A percentile compares a stretch with the other conserved stretches of the same genome.
phyloP scores from a whole-genome alignment of 2,888 invertebrate species.

The Beris morrisii region DNA sequence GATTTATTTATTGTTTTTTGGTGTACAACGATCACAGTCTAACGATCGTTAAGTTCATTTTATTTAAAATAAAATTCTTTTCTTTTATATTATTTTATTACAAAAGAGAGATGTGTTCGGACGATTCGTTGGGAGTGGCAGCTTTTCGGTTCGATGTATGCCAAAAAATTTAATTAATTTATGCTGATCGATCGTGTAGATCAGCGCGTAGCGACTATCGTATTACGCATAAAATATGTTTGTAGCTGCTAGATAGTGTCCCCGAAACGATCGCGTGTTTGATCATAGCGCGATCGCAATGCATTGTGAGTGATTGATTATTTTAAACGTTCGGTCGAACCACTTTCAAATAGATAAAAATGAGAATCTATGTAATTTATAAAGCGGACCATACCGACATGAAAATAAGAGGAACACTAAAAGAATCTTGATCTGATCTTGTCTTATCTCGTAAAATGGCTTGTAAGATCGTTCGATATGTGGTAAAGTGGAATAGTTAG shows the following conservation, averaged over 20 bases:
- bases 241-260: slow-evolving; percentile 5
- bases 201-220: neutral
- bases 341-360: neutral
- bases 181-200: slow-evolving; percentile 6
- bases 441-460: slow-evolving; percentile 34
- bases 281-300: slow-evolving; percentile 3
- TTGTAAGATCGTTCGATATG: slow-evolving; percentile 34
- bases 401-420: slow-evolving; percentile 7
- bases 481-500: slow-evolving; percentile 23
- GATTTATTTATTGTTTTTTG: neutral
- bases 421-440: slow-evolving; percentile 31
- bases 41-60: slow-evolving; percentile 12
- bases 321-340: slow-evolving; percentile 7
- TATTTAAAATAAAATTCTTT: too few relatives aligned
- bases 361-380: neutral
- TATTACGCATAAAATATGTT: slow-evolving; percentile 4
- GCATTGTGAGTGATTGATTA: slow-evolving; percentile 8
- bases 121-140: slow-evolving; percentile 9
- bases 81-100: slow-evolving; percentile 10
- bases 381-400: neutral
- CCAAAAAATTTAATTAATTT: slow-evolving; percentile 27
- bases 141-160: slow-evolving; percentile 3
- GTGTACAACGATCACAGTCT: too few relatives aligned
- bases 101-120: slow-evolving; percentile 6
- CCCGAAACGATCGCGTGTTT: slow-evolving; percentile 5